These are phyloP conservation scores for Ormyrus thymus DNA, from an alignment of 2,888 invertebrate species.

Conservation along the genomic window DNA sequence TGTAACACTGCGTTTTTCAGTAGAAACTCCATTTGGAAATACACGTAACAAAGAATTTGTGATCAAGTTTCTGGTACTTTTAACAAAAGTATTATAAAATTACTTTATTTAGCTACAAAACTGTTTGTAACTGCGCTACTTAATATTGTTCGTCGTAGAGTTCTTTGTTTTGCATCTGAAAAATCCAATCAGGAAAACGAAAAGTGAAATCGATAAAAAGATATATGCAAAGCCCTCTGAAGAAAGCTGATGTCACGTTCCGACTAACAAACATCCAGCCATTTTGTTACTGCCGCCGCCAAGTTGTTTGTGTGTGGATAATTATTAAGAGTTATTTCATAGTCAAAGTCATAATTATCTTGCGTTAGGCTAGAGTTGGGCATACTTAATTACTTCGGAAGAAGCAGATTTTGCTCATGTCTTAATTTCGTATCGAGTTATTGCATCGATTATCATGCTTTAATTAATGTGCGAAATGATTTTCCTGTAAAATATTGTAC, in stretches of 20 bases:
- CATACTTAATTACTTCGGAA: constrained; percentile 48
- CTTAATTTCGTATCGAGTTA: constrained; percentile 16
- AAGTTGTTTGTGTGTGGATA: constrained; percentile 45
- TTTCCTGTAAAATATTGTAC: constrained; percentile 45
- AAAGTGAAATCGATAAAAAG: constrained; percentile 10
- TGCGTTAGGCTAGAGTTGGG: constrained; percentile 13
- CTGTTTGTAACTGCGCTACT: constrained; percentile 31
- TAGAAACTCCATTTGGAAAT: constrained; percentile 23
- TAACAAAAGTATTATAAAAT: constrained; percentile 37
- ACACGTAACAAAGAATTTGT: constrained; percentile 48
- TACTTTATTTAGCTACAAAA: constrained; percentile 13
- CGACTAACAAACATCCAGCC: constrained; percentile 33
- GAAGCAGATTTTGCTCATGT: constrained; percentile 18
- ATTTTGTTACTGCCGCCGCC: constrained; percentile 39
- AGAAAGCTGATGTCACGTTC: constrained; percentile 42
- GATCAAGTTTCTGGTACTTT: constrained; percentile 27
- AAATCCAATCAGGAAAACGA: constrained; percentile 11
- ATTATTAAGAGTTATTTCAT: constrained; percentile 25
- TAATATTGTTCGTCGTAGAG: constrained; percentile 12
- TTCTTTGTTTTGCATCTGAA: constrained; percentile 41
- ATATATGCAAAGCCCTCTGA: constrained; percentile 25
- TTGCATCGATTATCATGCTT: constrained; percentile 15
- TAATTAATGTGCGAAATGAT: constrained; percentile 16
- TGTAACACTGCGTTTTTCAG: constrained; percentile 31
- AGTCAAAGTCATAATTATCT: constrained; percentile 38